Conservation (phyloP, 1,140 invertebrate species). For the Lethocerus indicus region DNA sequence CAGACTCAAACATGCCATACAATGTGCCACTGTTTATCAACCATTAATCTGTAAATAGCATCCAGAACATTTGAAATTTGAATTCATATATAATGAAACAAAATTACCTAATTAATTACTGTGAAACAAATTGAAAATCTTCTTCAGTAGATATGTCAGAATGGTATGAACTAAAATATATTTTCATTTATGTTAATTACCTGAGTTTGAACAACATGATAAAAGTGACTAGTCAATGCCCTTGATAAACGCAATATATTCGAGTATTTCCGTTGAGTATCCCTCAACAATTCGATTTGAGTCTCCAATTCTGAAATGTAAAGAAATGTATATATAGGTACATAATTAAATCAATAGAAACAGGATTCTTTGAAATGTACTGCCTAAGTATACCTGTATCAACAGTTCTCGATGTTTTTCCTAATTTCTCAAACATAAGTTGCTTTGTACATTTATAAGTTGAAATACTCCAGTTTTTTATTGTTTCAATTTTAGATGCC, state of each 20-base stretch:
- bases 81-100: too few species aligned
- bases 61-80: too few species aligned
- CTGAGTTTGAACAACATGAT: slow-evolving; percentile 74
- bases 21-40: too few species aligned
- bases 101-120: too few species aligned
- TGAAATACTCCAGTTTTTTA: slow-evolving; percentile 92
- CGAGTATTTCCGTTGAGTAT: slow-evolving; percentile 87
- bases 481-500: slow-evolving; percentile 64
- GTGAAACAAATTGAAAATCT: too few species aligned
- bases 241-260: slow-evolving; percentile 73
- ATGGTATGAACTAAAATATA: too few species aligned
- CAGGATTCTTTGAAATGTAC: not conserved
- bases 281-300: slow-evolving; percentile 77
- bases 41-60: too few species aligned
- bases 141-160: too few species aligned
- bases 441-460: slow-evolving; percentile 95
- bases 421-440: slow-evolving; percentile 84
- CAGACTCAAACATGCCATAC: too few species aligned
- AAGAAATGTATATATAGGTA: not conserved
- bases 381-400: slow-evolving; percentile 46
- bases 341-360: not conserved
- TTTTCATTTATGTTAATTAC: slow-evolving; percentile 26
- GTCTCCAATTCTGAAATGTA: slow-evolving; percentile 62
- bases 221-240: slow-evolving; percentile 72
- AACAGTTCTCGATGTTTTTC: slow-evolving; percentile 79